Evolutionary conservation across 2,888 invertebrate genomes (phyloP), one percentile per base, ranked within the genome.

Genomic region (Cataglyphis albicans): DNA sequence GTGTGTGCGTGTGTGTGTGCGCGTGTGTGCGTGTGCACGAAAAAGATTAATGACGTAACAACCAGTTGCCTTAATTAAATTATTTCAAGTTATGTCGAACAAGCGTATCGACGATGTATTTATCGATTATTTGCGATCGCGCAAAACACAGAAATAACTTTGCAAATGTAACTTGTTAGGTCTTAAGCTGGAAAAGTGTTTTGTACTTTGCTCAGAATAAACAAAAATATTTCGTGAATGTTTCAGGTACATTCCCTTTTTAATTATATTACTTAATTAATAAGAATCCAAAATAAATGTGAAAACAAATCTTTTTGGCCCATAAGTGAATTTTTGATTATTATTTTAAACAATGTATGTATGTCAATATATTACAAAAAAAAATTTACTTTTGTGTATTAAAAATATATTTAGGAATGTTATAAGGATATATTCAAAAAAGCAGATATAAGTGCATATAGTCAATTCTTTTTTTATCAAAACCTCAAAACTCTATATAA

Each of bases 11-110:
- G 21, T 21, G 21, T 21, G 21, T 21, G 21, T 21, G 21, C 0
- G 21, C 0, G 21, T 21, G 21, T 21, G 21, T 21, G 21, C 1
- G 25, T 25, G 25, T 25, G 25, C 25, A 25, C 87, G 83, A 90
- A 83, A 78, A 87, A 83, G 75, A 90, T 85, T 87, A 87, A 85
- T 88, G 90, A 80, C 81, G 82, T 91, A 91, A 67, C 84, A 89
- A 92, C 89, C 90, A 89, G 93, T 92, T 93, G 93, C 93, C 93
- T 93, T 93, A 93, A 92, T 91, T 93, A 92, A 93, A 92, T 93
- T 93, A 92, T 92, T 92, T 86, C 84, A 80, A 87, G 61, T 83
- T 86, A 84, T 38, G 67, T 38, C 35, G 67, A 29, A 38, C 68
- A 44, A 72, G 48, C 48, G 63, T 52, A 52, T 48, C 68, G 72